Evolutionary conservation across 2,888 invertebrate species (phyloP).

Genomic region (Lithodes maja): DNA sequence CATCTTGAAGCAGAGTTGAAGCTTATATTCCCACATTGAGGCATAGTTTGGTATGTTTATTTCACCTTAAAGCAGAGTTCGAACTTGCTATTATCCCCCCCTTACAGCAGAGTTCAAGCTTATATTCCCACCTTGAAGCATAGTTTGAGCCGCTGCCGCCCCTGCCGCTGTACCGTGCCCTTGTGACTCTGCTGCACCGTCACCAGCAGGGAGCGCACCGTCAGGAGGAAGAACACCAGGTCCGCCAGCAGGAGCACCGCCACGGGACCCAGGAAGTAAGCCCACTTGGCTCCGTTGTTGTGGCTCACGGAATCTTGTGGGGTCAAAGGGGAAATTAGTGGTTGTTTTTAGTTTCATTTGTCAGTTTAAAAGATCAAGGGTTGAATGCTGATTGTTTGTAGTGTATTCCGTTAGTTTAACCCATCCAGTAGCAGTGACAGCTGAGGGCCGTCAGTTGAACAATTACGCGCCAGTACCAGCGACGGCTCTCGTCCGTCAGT

Average conservation of each 20-base stretch:
- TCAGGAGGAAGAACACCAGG: slow-evolving; percentile 69
- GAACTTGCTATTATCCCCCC: too few relatives aligned
- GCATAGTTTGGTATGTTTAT: too few relatives aligned
- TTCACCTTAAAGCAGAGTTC: too few relatives aligned
- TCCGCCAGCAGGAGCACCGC: slow-evolving; percentile 67
- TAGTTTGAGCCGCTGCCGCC: slow-evolving; percentile 67
- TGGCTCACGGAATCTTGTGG: slow-evolving; percentile 55
- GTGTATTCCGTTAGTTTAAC: too few relatives aligned
- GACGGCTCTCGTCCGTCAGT: too few relatives aligned
- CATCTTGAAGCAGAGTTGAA: background rate
- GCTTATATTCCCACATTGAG: background rate
- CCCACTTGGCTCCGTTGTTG: slow-evolving; percentile 70
- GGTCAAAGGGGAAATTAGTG: background rate
- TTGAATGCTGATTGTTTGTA: too few relatives aligned
- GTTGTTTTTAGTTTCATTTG: too few relatives aligned
- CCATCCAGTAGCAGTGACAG: too few relatives aligned
- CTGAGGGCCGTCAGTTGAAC: too few relatives aligned
- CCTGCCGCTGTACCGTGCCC: slow-evolving; percentile 64
- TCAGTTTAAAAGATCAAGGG: too few relatives aligned
- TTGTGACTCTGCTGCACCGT: slow-evolving; percentile 70
- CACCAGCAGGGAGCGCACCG: slow-evolving; percentile 68
- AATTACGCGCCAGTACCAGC: too few relatives aligned
- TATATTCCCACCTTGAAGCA: slow-evolving; percentile 59
- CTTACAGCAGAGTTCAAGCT: background rate
- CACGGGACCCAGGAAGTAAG: slow-evolving; percentile 70